These are phyloP conservation scores for Callyntrura sp. DNA, from an alignment of 2,888 invertebrate genomes.

Conservation along the genomic window DNA sequence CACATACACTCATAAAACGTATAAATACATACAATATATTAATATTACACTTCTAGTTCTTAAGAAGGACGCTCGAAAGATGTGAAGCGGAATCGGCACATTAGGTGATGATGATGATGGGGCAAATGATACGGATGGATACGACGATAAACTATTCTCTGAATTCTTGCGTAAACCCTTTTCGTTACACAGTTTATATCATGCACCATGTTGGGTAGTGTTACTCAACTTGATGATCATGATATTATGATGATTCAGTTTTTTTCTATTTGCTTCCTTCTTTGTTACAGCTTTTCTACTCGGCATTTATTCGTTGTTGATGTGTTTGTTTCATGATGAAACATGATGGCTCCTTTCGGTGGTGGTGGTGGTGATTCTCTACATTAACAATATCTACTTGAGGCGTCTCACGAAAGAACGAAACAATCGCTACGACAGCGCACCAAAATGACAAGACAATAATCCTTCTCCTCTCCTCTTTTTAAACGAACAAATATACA, in stretches of 20 bases:
- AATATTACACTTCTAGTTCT: constrained; percentile 52
- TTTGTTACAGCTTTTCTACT: constrained; percentile 19
- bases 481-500: not conserved
- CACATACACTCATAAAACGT: not conserved
- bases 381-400: constrained; percentile 35
- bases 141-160: constrained; percentile 57
- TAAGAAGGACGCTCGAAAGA: constrained; percentile 51
- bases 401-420: constrained; percentile 54
- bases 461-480: constrained; percentile 10
- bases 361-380: constrained; percentile 19
- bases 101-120: constrained; percentile 67
- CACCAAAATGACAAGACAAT: constrained; percentile 37
- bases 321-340: constrained; percentile 64
- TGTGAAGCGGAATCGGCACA: constrained; percentile 33
- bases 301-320: constrained; percentile 33
- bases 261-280: constrained; percentile 48
- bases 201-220: not conserved
- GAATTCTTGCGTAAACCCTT: constrained; percentile 69
- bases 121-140: constrained; percentile 70
- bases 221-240: constrained; percentile 67
- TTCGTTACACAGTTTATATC: not conserved
- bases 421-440: constrained; percentile 60
- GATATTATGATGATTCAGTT: constrained; percentile 73
- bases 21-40: not conserved
- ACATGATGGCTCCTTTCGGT: constrained; percentile 50